Percentiles rank a stretch among this genome's conserved stretches.
Evolutionary conservation across 2,113 vertebrate species (phyloP).

Genomic region (Eptesicus fuscus): DNA sequence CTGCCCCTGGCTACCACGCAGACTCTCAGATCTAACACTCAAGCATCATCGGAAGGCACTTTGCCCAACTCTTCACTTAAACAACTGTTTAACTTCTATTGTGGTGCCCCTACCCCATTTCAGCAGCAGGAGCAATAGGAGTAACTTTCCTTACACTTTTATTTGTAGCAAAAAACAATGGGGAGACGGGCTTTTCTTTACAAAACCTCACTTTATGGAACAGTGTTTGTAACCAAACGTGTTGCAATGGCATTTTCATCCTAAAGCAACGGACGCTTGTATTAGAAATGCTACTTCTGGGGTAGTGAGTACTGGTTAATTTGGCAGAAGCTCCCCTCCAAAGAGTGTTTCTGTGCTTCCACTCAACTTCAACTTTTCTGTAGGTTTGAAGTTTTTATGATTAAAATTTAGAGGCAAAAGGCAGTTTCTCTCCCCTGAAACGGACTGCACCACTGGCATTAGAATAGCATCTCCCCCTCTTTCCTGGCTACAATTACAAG

Average conservation of each 20-base stretch:
- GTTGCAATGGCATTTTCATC: not conserved
- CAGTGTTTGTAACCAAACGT: not conserved
- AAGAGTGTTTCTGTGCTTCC: not conserved
- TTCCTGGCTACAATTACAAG: slow-evolving; percentile 22
- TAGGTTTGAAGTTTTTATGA: slow-evolving; percentile 17
- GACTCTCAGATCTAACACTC: not conserved
- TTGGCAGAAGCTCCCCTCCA: not conserved
- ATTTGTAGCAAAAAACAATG: not conserved
- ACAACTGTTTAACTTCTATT: not conserved
- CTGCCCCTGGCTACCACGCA: not conserved
- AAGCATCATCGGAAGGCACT: not conserved
- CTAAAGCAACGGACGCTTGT: not conserved
- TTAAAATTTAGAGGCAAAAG: not conserved
- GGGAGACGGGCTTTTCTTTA: not conserved
- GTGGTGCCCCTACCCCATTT: too few species aligned
- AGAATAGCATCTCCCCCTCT: slow-evolving; percentile 8
- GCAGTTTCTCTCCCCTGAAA: not conserved
- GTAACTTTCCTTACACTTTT: not conserved
- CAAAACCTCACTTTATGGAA: not conserved
- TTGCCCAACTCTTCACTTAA: not conserved
- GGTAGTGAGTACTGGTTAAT: not conserved
- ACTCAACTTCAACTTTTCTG: not conserved
- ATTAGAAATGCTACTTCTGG: not conserved
- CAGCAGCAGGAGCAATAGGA: not conserved
- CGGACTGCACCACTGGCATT: slow-evolving; percentile 32